Conservation (phyloP, 37 sponge, comb jelly and placozoan genomes). For the Haliclona indistincta region DNA sequence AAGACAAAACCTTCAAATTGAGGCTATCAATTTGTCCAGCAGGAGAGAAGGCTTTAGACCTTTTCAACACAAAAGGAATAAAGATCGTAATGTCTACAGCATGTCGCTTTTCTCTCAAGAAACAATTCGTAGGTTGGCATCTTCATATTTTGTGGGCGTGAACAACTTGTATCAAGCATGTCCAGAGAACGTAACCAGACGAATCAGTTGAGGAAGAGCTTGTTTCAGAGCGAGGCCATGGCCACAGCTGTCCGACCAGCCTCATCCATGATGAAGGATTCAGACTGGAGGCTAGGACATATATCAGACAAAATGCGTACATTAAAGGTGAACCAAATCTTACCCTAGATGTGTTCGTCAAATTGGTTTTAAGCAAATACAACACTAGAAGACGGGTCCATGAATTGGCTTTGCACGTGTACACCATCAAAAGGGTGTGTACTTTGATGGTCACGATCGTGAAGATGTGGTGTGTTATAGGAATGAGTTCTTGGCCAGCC, state of each 20-base stretch:
- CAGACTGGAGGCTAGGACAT: background rate
- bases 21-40: too few relatives aligned
- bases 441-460: background rate
- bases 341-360: background rate
- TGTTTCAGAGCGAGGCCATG: slow-evolving; percentile 2
- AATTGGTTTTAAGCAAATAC: background rate
- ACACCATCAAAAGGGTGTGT: too few relatives aligned
- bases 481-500: too few relatives aligned
- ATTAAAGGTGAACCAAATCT: too few relatives aligned
- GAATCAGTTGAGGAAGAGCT: slow-evolving; percentile 1
- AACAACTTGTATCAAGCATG: background rate
- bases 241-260: background rate
- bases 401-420: background rate
- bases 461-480: background rate
- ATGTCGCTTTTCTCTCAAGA: too few relatives aligned
- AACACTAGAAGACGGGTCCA: background rate
- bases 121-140: slow-evolving; percentile 4
- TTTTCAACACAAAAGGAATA: too few relatives aligned
- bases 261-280: slow-evolving; percentile 6
- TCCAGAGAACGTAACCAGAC: slow-evolving; percentile 1
- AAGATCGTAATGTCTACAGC: too few relatives aligned
- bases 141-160: background rate
- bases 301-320: background rate
- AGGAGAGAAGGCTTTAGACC: too few relatives aligned
- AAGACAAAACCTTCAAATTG: too few relatives aligned